Evolutionary conservation across 2,888 invertebrate genomes (phyloP).

Genomic region (Phasia obesa): DNA sequence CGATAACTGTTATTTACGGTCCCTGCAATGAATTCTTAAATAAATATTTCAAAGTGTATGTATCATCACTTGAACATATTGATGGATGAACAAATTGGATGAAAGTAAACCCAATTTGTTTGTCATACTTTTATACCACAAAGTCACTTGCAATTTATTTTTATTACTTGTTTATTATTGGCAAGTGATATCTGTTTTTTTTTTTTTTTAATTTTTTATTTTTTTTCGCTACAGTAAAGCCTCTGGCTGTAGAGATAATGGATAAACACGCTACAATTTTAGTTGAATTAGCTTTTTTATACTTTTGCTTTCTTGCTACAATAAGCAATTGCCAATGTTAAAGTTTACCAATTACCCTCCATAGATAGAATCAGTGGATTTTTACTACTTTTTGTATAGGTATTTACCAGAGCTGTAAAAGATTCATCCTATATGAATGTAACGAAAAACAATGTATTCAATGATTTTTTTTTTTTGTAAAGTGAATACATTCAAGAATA

Average conservation of each 20-base stretch:
- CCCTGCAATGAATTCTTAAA: too few species aligned
- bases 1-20: too few species aligned
- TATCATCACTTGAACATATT: neutral
- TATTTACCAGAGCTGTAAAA: too few species aligned
- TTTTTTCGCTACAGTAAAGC: neutral
- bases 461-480: too few species aligned
- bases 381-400: too few species aligned
- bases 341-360: conserved; percentile 50
- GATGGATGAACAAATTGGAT: neutral
- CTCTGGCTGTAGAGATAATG: conserved; percentile 14
- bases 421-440: too few species aligned
- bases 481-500: too few species aligned
- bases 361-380: conserved; percentile 21
- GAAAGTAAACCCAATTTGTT: neutral
- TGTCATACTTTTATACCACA: conserved; percentile 30
- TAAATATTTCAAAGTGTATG: too few species aligned
- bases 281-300: conserved; percentile 30
- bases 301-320: conserved; percentile 26
- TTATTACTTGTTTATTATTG: conserved; percentile 53
- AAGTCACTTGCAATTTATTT: conserved; percentile 52
- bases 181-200: conserved; percentile 27
- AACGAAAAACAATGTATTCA: too few species aligned
- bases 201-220: neutral
- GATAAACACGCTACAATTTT: conserved; percentile 3
- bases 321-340: conserved; percentile 45